A percentile compares a stretch with the other conserved stretches of the same genome.
Evolutionary conservation across 2,888 invertebrate genomes (phyloP).

Genomic region (Diarsia rubi): DNA sequence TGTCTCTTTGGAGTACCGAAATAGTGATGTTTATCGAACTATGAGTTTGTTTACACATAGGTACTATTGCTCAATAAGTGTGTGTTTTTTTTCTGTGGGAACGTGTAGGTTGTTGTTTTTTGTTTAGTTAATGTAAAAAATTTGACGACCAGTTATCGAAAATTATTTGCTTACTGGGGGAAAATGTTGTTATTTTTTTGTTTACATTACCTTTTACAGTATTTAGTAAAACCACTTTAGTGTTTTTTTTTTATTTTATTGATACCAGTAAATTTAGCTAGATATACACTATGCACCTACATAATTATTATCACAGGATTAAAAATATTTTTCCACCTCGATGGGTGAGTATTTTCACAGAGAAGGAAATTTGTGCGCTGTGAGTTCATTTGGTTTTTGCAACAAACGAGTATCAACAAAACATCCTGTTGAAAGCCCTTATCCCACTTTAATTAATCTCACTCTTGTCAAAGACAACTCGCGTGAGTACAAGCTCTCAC

Average conservation of each 20-base stretch:
- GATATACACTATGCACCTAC: not conserved
- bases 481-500: slow-evolving; percentile 77
- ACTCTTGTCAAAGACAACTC: slow-evolving; percentile 75
- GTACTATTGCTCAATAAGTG: slow-evolving; percentile 59
- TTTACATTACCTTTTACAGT: not conserved
- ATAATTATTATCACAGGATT: too few relatives aligned
- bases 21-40: slow-evolving; percentile 63
- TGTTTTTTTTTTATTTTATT: not conserved
- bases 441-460: slow-evolving; percentile 74
- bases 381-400: not conserved
- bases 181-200: not conserved
- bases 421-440: slow-evolving; percentile 67
- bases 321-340: too few relatives aligned
- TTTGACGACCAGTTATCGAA: not conserved
- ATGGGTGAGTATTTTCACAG: not conserved
- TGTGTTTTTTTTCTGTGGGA: slow-evolving; percentile 32
- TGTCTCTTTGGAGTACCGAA: slow-evolving; percentile 61
- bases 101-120: slow-evolving; percentile 36
- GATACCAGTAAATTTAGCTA: not conserved
- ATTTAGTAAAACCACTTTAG: not conserved
- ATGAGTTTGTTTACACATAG: slow-evolving; percentile 61
- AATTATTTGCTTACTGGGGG: slow-evolving; percentile 16
- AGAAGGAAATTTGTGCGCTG: not conserved
- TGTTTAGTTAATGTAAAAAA: slow-evolving; percentile 16
- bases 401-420: slow-evolving; percentile 2